Percentiles rank a stretch among this genome's conserved stretches.
phyloP scores from a whole-genome alignment of 2,888 invertebrate genomes.

The Drosophila lacicola region DNA sequence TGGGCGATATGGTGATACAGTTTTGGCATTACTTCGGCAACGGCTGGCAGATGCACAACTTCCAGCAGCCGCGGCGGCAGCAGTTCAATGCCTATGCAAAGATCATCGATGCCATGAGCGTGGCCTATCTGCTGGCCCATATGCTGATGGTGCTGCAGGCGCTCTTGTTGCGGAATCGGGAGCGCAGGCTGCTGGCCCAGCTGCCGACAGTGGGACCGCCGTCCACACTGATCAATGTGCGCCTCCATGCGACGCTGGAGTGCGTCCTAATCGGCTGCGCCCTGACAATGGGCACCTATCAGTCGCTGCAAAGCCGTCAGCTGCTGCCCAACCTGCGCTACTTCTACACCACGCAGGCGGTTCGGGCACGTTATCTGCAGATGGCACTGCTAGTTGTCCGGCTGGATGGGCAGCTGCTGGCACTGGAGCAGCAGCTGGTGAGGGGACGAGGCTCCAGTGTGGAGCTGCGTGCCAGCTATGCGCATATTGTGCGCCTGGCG shows the following conservation, averaged over 20 bases:
- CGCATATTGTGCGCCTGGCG: constrained; percentile 50
- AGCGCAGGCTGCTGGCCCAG: constrained; percentile 38
- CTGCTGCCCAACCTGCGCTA: constrained; percentile 21
- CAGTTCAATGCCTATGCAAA: background rate
- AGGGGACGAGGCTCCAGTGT: background rate
- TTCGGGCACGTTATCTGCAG: constrained; percentile 66
- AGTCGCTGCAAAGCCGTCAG: background rate
- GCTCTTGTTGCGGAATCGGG: constrained; percentile 38
- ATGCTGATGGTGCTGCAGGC: constrained; percentile 44
- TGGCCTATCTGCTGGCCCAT: constrained; percentile 51
- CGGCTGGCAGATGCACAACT: background rate
- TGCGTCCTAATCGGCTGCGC: background rate
- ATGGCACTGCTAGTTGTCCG: constrained; percentile 55
- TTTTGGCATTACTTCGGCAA: constrained; percentile 10
- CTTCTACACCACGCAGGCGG: constrained; percentile 47
- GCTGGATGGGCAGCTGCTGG: constrained; percentile 52
- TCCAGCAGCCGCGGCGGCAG: background rate
- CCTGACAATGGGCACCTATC: background rate
- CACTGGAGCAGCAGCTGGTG: constrained; percentile 28
- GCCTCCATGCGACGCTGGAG: constrained; percentile 42
- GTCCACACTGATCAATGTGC: constrained; percentile 1
- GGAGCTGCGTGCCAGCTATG: constrained; percentile 42
- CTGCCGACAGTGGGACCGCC: constrained; percentile 21
- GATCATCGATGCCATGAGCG: constrained; percentile 35
- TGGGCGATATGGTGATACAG: constrained; percentile 33